These are phyloP conservation scores for Drosophila mercatorum DNA, from an alignment of 2,888 invertebrate genomes.

Conservation along the genomic window DNA sequence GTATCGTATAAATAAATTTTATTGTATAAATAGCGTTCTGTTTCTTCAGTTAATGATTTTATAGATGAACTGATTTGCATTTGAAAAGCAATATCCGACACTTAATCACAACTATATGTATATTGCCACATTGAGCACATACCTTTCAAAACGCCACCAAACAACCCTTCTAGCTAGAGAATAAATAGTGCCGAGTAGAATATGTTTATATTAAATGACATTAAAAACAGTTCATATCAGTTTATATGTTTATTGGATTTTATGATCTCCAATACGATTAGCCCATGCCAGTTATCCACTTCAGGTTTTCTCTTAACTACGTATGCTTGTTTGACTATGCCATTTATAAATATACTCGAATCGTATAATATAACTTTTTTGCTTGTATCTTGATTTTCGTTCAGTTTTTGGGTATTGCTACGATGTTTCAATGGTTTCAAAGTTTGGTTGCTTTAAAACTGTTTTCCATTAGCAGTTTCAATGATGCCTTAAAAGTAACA, in stretches of 20 bases:
- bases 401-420: slow-evolving; percentile 39
- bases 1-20: background rate
- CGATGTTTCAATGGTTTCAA: slow-evolving; percentile 15
- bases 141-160: too few relatives aligned
- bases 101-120: background rate
- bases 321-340: slow-evolving; percentile 26
- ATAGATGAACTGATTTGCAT: too few relatives aligned
- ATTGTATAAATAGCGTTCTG: too few relatives aligned
- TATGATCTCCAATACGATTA: slow-evolving; percentile 6
- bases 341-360: slow-evolving; percentile 11
- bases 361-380: background rate
- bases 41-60: too few relatives aligned
- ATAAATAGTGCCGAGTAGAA: background rate
- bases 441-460: slow-evolving; percentile 20
- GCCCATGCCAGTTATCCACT: slow-evolving; percentile 2
- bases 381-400: slow-evolving; percentile 26
- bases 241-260: slow-evolving; percentile 15
- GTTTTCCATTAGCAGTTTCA: slow-evolving; percentile 24
- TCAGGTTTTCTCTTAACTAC: slow-evolving; percentile 19
- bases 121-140: background rate
- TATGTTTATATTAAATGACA: background rate
- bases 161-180: background rate
- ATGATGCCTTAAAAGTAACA: slow-evolving; percentile 60
- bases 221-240: slow-evolving; percentile 37
- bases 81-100: background rate